Base-by-base conservation (phyloP, 64 coral and sea anemone species). In the Montipora cactus region DNA sequence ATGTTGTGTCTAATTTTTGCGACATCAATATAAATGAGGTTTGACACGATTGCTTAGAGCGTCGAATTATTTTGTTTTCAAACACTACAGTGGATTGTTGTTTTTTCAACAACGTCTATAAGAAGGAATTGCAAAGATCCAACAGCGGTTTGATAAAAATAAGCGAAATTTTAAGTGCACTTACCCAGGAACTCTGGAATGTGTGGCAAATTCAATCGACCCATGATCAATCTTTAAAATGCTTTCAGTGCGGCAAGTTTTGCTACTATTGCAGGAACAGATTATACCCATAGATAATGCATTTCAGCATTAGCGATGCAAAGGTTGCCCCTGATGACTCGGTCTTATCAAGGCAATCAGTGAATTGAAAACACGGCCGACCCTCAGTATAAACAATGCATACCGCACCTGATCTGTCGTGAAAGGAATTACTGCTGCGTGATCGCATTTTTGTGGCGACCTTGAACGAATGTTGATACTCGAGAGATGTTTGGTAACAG, bases 241-340 rank as follows among this genome's bases (percentile, higher is more conserved):
- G 18, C 82, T 71, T 72, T 86, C 82, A 13, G 82, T 20, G 18
- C 66, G 62, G 47, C 64, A 70, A 71, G 45, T 71, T 47, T 59
- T 67, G 59, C 71, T 46, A 19, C 66, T 71, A 1, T 49, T 67
- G 67, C 82, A 86, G 66, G 82, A 86, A 86, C 82, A 86, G n/a
- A 86, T 72, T 50, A 86, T 50, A 72, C 82, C 82, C 82, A 86
- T 86, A 19, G 19, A 86, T 49, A 72, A 50, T 50, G n/a, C 16
- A 11, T 45, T 18, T 67, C 7, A 51, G 5, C 82, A 86, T 86
- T 49, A 16, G 46, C 49, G 45, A 49, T 72, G 44, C 5, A 9
- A 13, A 22, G n/a, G 8, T 86, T 50, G 14, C 15, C 1, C 76
- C 16, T 3, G 14, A 64, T 64, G 3, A 55, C 5, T 55, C 52